These are phyloP conservation scores for Fragum sueziense DNA, from an alignment of 2,888 invertebrate species.

Conservation along the genomic window DNA sequence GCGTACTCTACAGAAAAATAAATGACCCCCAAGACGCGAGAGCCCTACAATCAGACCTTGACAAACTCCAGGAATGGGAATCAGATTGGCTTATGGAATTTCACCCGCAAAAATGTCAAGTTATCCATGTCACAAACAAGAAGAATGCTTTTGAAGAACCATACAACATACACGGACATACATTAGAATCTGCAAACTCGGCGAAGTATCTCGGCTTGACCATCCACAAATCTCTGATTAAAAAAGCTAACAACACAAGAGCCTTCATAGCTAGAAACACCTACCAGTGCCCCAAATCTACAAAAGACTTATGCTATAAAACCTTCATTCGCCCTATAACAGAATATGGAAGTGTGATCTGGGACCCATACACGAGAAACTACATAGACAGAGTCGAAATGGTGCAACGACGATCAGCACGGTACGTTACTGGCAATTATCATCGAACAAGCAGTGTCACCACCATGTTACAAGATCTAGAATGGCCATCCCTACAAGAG, in stretches of 20 bases:
- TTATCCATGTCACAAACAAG: conserved; percentile 1
- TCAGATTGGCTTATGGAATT: background rate
- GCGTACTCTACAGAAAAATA: too few species aligned
- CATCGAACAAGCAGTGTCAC: conserved; percentile 17
- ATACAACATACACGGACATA: background rate
- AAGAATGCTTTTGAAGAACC: background rate
- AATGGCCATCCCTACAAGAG: background rate
- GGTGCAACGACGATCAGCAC: conserved; percentile 3
- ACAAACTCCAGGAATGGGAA: background rate
- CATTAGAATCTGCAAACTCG: background rate
- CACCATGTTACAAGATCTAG: background rate
- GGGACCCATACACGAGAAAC: background rate
- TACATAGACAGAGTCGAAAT: conserved; percentile 4
- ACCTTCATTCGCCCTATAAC: too few species aligned
- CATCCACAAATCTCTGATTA: background rate
- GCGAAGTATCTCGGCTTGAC: background rate
- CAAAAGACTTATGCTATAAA: background rate
- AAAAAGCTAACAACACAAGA: background rate
- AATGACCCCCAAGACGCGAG: too few species aligned
- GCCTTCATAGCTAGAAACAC: conserved; percentile 17
- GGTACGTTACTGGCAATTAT: background rate
- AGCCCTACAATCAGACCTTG: too few species aligned
- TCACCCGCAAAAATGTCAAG: background rate
- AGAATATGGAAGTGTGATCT: too few species aligned
- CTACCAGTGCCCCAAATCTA: conserved; percentile 5